A percentile compares a stretch with the other conserved stretches of the same genome.
phyloP scores from a whole-genome alignment of 2,113 vertebrate genomes.

The Varanus salvator region DNA sequence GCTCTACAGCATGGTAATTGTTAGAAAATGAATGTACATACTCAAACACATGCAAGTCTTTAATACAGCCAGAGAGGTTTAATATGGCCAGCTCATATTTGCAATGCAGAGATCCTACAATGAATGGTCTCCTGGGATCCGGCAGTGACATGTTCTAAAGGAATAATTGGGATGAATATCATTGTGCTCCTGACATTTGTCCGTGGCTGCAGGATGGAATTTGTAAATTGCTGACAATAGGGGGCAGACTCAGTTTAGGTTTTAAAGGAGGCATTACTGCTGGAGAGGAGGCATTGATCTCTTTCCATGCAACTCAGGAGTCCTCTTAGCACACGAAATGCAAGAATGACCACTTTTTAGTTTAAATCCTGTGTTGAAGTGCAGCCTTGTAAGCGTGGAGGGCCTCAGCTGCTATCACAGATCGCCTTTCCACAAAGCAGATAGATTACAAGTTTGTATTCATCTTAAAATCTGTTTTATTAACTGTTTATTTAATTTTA shows the following conservation, averaged over 20 bases:
- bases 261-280: slow-evolving; percentile 33
- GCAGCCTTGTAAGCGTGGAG: slow-evolving; percentile 38
- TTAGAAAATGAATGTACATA: background rate
- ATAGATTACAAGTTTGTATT: slow-evolving; percentile 71
- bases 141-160: slow-evolving; percentile 15
- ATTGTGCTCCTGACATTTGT: background rate
- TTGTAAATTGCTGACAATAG: slow-evolving; percentile 59
- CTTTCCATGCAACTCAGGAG: background rate
- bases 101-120: background rate
- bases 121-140: background rate
- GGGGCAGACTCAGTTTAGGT: slow-evolving; percentile 69
- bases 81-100: background rate
- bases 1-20: background rate
- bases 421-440: slow-evolving; percentile 59
- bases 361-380: slow-evolving; percentile 35
- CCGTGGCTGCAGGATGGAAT: slow-evolving; percentile 7
- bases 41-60: background rate
- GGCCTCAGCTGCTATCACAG: slow-evolving; percentile 25
- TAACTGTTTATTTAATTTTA: slow-evolving; percentile 77
- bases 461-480: slow-evolving; percentile 67
- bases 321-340: slow-evolving; percentile 29
- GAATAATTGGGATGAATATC: background rate
- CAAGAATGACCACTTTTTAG: slow-evolving; percentile 33
- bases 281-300: slow-evolving; percentile 33
- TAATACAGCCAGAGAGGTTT: background rate